phyloP scores from a whole-genome alignment of 2,888 invertebrate species.

The Microplitis manilae region DNA sequence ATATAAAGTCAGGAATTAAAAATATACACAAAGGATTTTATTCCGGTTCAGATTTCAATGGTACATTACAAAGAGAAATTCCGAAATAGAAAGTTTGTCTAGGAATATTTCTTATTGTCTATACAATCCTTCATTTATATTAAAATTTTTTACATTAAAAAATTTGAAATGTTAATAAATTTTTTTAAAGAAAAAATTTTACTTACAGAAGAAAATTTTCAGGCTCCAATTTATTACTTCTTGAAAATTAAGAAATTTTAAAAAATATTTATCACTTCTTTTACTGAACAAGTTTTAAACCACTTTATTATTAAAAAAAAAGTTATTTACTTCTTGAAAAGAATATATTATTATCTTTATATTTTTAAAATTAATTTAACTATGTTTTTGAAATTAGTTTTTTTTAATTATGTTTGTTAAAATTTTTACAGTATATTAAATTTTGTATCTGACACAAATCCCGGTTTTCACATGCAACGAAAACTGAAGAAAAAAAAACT shows the following conservation, averaged over 20 bases:
- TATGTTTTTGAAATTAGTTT: too few relatives aligned
- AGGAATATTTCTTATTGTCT: conserved; percentile 21
- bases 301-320: not conserved
- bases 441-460: too few relatives aligned
- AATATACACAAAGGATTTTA: not conserved
- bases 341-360: too few relatives aligned
- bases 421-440: too few relatives aligned
- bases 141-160: not conserved
- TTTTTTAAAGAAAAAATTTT: conserved; percentile 27
- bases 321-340: too few relatives aligned
- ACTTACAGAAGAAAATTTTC: not conserved
- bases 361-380: too few relatives aligned
- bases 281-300: not conserved
- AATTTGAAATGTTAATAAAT: conserved; percentile 34
- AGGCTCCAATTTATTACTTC: not conserved
- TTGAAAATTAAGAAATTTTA: not conserved
- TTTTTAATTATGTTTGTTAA: too few relatives aligned
- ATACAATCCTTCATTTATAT: conserved; percentile 14
- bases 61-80: conserved; percentile 49
- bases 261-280: not conserved
- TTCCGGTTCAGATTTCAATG: not conserved
- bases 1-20: conserved; percentile 12
- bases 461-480: too few relatives aligned
- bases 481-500: too few relatives aligned
- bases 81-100: conserved; percentile 58